A percentile compares a stretch with the other conserved stretches of the same genome.
Evolutionary conservation across 92 coral and sea anemone species (phyloP).

Genomic region (Galaxea fascicularis): DNA sequence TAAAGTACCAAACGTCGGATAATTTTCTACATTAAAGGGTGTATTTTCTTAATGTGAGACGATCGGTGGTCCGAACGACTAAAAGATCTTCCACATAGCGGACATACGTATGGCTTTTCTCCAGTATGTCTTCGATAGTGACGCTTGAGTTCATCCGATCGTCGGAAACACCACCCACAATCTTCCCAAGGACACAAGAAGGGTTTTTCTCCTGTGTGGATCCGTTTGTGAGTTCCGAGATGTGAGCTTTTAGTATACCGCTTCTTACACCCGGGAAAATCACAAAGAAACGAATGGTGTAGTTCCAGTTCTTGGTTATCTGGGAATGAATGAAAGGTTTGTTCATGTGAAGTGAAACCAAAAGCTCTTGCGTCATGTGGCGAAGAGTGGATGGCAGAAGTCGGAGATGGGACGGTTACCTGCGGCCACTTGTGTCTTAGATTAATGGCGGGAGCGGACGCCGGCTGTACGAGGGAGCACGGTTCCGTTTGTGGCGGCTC

Average conservation of each 20-base stretch:
- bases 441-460: slow-evolving; percentile 5
- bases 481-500: neutral
- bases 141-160: slow-evolving; percentile 88
- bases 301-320: slow-evolving; percentile 19
- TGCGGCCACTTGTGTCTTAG: slow-evolving; percentile 45
- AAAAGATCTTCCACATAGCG: slow-evolving; percentile 90
- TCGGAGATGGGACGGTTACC: slow-evolving; percentile 22
- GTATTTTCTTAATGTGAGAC: slow-evolving; percentile 83
- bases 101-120: slow-evolving; percentile 89
- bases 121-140: slow-evolving; percentile 91
- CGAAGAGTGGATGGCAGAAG: slow-evolving; percentile 8
- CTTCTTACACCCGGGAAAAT: slow-evolving; percentile 83
- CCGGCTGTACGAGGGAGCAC: slow-evolving; percentile 5
- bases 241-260: slow-evolving; percentile 84
- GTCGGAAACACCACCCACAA: slow-evolving; percentile 87
- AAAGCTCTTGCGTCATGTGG: neutral
- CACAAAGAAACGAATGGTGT: slow-evolving; percentile 68
- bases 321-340: slow-evolving; percentile 13
- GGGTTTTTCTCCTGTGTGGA: slow-evolving; percentile 87
- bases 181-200: slow-evolving; percentile 88
- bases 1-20: neutral
- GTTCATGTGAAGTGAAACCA: slow-evolving; percentile 11
- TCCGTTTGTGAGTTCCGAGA: slow-evolving; percentile 78
- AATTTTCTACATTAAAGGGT: slow-evolving; percentile 60
- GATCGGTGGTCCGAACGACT: slow-evolving; percentile 92